phyloP scores from a whole-genome alignment of 2,888 invertebrate genomes.

The Synanthedon vespiformis region DNA sequence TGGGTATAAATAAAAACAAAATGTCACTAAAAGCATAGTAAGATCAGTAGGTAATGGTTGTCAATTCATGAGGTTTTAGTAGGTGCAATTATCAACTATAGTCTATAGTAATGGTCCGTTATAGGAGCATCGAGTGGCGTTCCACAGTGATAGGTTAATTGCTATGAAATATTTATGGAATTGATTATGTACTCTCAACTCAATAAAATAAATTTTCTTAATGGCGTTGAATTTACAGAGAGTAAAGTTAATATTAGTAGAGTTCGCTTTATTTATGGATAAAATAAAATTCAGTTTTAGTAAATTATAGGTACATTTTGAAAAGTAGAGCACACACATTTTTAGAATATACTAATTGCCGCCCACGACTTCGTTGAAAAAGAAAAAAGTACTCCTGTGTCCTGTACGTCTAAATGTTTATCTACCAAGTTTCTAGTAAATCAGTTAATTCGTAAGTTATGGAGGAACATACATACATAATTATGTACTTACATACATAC shows the following conservation, averaged over 20 bases:
- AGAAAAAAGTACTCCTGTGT: no score
- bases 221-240: conserved; percentile 9
- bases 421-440: no score
- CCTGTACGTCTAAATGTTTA: no score
- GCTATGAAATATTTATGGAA: conserved; percentile 53
- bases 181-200: conserved; percentile 13
- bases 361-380: no score
- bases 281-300: background rate
- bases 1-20: background rate
- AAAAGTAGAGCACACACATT: background rate
- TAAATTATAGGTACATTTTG: background rate
- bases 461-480: no score
- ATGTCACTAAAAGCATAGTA: background rate
- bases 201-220: conserved; percentile 24
- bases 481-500: no score
- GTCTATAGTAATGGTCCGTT: conserved; percentile 29
- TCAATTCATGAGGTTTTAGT: conserved; percentile 40
- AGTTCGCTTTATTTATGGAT: background rate
- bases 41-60: conserved; percentile 28
- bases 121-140: conserved; percentile 30
- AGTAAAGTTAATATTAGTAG: background rate
- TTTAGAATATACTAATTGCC: background rate
- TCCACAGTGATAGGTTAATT: conserved; percentile 55
- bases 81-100: conserved; percentile 42
- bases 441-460: no score